phyloP scores from a whole-genome alignment of 2,113 vertebrate species.

The Rafetus swinhoei region DNA sequence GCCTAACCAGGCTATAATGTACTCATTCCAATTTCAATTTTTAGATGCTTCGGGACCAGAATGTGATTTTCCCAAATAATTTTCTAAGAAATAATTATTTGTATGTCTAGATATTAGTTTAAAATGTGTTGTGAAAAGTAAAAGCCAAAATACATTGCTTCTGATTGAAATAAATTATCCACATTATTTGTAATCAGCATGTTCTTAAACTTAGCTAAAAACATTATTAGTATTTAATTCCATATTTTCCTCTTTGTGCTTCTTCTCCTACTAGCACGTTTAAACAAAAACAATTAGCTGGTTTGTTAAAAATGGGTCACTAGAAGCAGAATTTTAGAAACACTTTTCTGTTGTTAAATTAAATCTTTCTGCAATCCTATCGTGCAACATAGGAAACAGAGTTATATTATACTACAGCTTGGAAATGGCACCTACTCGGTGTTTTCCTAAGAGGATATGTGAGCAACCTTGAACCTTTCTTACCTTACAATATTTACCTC shows the following conservation, averaged over 20 bases:
- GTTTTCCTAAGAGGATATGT: background rate
- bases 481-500: conserved; percentile 33
- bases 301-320: background rate
- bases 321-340: background rate
- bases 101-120: background rate
- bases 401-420: background rate
- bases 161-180: conserved; percentile 5
- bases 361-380: background rate
- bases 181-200: background rate
- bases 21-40: background rate
- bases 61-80: background rate
- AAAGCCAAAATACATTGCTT: background rate
- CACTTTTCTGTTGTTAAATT: background rate
- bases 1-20: background rate
- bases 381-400: background rate
- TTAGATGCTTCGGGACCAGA: conserved; percentile 19
- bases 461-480: conserved; percentile 21
- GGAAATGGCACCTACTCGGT: background rate
- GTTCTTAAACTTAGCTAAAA: background rate
- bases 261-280: background rate
- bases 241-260: background rate
- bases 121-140: conserved; percentile 9
- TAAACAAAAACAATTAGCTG: conserved; percentile 1
- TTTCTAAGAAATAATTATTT: conserved; percentile 1
- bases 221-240: background rate